phyloP scores from a whole-genome alignment of 2,888 invertebrate species.

The Xestia ashworthii region DNA sequence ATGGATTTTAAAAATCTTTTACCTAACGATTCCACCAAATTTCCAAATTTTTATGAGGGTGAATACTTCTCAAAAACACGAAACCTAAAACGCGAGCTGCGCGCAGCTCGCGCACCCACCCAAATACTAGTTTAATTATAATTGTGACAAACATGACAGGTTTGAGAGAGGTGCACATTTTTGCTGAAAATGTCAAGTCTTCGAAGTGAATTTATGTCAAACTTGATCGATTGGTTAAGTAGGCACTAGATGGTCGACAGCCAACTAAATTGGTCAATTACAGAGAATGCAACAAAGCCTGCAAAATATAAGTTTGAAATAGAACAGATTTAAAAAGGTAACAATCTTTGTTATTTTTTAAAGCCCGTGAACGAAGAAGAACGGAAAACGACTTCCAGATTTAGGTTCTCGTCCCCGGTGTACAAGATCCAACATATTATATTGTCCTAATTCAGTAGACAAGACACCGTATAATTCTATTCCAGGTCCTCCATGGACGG shows the following conservation, averaged over 20 bases:
- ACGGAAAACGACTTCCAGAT: neutral
- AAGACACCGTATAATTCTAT: slow-evolving; percentile 57
- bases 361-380: neutral
- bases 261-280: slow-evolving; percentile 20
- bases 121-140: too few relatives aligned
- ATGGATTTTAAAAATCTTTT: too few relatives aligned
- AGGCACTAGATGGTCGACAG: slow-evolving; percentile 10
- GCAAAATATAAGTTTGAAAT: neutral
- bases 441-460: slow-evolving; percentile 37
- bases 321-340: neutral
- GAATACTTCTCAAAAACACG: too few relatives aligned
- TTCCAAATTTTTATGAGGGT: too few relatives aligned
- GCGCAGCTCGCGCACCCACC: too few relatives aligned
- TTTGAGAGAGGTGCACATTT: neutral
- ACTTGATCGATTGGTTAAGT: slow-evolving; percentile 38
- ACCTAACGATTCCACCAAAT: too few relatives aligned
- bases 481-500: slow-evolving; percentile 55
- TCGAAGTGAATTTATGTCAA: slow-evolving; percentile 33
- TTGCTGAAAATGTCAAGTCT: slow-evolving; percentile 20
- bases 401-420: neutral
- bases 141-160: neutral
- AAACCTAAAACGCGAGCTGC: too few relatives aligned
- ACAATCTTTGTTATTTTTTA: neutral
- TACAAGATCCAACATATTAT: slow-evolving; percentile 11
- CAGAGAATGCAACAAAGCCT: neutral